Conservation (phyloP, 2,888 invertebrate species). For the Agapostemon virescens region DNA sequence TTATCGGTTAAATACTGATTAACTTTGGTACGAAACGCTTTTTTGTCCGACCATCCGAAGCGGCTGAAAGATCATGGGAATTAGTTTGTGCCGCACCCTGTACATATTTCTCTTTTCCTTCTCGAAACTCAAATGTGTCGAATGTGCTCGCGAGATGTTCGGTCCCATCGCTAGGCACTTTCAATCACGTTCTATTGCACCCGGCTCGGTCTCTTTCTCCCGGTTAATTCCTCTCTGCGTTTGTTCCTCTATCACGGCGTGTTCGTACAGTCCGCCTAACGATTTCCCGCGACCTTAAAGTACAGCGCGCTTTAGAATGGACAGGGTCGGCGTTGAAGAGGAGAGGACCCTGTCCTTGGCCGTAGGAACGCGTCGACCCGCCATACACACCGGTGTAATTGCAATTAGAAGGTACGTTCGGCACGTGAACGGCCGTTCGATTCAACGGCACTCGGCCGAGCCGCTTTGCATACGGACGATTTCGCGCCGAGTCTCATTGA, state of each 20-base stretch:
- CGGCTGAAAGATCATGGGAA: too few relatives aligned
- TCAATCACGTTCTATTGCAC: conserved; percentile 40
- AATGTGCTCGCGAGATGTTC: background rate
- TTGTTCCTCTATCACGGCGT: background rate
- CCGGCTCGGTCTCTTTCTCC: conserved; percentile 11
- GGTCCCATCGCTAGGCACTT: background rate
- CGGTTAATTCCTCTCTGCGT: background rate
- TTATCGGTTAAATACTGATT: too few relatives aligned
- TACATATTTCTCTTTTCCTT: too few relatives aligned
- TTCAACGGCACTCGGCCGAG: conserved; percentile 31
- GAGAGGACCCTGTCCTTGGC: conserved; percentile 34
- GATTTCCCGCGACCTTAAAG: conserved; percentile 24
- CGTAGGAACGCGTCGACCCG: conserved; percentile 2
- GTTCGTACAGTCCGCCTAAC: conserved; percentile 9
- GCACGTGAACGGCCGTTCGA: background rate
- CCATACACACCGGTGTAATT: conserved; percentile 5
- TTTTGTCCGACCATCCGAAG: too few relatives aligned
- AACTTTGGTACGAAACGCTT: too few relatives aligned
- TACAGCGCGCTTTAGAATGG: conserved; percentile 19
- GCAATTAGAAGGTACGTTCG: conserved; percentile 5
- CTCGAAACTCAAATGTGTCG: background rate
- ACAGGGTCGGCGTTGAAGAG: conserved; percentile 34
- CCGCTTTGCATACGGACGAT: conserved; percentile 32
- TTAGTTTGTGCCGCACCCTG: too few relatives aligned
- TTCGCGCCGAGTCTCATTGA: conserved; percentile 19